Evolutionary conservation across 2,797 vertebrate genomes (phyloP).

Genomic region (Halcyon chelicuti): DNA sequence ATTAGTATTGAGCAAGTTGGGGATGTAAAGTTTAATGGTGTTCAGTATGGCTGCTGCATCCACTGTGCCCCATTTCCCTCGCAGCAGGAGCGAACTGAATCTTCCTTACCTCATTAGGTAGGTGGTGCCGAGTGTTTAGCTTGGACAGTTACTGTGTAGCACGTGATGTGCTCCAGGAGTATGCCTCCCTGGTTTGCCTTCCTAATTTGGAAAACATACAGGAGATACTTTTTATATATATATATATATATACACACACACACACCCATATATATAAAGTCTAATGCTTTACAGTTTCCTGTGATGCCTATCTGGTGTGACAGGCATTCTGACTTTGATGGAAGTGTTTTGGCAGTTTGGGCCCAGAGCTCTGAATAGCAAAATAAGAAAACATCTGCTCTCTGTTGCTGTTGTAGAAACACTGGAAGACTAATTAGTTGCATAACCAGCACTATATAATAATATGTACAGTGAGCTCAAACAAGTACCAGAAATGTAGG

Average conservation of each 20-base stretch:
- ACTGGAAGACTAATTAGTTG: neutral
- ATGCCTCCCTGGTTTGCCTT: neutral
- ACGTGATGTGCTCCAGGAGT: neutral
- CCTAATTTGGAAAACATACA: neutral
- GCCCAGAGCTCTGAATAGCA: neutral
- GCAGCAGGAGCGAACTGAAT: neutral
- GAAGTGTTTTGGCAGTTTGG: neutral
- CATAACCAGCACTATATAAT: neutral
- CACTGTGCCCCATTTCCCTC: neutral
- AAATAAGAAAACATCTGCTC: slow-evolving; percentile 46
- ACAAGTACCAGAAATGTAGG: neutral
- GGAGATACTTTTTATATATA: neutral
- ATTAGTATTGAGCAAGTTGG: neutral
- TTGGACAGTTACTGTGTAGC: neutral
- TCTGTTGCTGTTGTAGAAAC: slow-evolving; percentile 26
- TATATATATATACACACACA: too few species aligned
- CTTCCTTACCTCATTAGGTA: neutral
- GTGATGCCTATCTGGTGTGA: neutral
- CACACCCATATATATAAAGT: neutral
- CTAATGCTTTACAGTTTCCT: fast-evolving
- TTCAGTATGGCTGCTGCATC: neutral
- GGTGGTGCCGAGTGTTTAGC: neutral
- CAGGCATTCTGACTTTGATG: neutral
- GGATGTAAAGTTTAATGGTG: neutral
- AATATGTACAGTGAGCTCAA: neutral